A percentile compares a stretch with the other conserved stretches of the same genome.
These are phyloP conservation scores for Agrilus mali DNA, from an alignment of 2,888 invertebrate genomes.

Conservation along the genomic window DNA sequence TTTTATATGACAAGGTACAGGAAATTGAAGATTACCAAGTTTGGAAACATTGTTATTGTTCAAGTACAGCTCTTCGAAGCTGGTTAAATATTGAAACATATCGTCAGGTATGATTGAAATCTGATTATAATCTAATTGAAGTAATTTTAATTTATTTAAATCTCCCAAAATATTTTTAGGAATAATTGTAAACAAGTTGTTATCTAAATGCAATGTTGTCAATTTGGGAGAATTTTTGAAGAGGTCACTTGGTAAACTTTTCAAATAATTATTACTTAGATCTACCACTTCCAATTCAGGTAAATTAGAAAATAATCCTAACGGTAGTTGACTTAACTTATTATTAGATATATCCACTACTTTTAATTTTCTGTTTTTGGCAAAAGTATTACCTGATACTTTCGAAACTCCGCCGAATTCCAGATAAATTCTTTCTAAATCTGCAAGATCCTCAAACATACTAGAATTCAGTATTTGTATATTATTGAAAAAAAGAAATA, in stretches of 20 bases:
- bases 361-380: constrained; percentile 16
- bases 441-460: no score
- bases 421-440: no score
- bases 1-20: no score
- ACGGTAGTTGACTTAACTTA: constrained; percentile 1
- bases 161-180: constrained; percentile 45
- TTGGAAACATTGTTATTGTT: constrained; percentile 21
- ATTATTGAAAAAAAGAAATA: no score
- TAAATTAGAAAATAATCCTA: constrained; percentile 13
- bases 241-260: constrained; percentile 45
- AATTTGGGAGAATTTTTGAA: constrained; percentile 48
- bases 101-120: constrained; percentile 39
- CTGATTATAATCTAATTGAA: constrained; percentile 10
- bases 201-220: constrained; percentile 45
- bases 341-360: constrained; percentile 17
- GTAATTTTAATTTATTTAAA: constrained; percentile 40
- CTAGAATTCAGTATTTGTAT: no score
- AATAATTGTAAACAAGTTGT: constrained; percentile 38
- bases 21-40: constrained; percentile 3
- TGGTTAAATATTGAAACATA: constrained; percentile 49
- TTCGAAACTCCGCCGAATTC: no score
- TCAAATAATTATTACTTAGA: constrained; percentile 30
- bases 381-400: constrained; percentile 38
- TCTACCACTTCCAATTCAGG: constrained; percentile 14
- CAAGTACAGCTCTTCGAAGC: constrained; percentile 38